A percentile compares a stretch with the other conserved stretches of the same genome.
phyloP scores from a whole-genome alignment of 2,797 vertebrate genomes.

The Gambusia yucatana region DNA sequence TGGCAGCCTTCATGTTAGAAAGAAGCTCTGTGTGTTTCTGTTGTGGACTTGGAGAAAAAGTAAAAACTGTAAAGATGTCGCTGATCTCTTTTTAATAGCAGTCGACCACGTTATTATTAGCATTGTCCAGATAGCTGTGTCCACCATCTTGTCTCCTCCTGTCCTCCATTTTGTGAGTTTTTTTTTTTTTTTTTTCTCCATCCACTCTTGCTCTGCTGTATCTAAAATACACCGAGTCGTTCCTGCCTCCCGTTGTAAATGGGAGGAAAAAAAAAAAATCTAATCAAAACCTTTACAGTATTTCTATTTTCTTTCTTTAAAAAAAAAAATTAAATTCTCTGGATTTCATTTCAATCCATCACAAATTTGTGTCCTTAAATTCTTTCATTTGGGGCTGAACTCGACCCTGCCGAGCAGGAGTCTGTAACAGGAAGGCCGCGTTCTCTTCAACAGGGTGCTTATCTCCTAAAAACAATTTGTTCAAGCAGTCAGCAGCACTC shows the following conservation, averaged over 20 bases:
- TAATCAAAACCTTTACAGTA: background rate
- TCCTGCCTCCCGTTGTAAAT: background rate
- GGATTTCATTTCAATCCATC: constrained; percentile 13
- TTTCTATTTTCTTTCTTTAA: background rate
- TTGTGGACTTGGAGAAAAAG: constrained; percentile 11
- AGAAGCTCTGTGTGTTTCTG: background rate
- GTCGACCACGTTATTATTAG: constrained; percentile 20
- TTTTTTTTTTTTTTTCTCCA: constrained; percentile 41
- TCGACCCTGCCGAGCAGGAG: constrained; percentile 10
- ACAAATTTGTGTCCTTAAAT: background rate
- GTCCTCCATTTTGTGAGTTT: constrained; percentile 86
- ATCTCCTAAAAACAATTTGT: constrained; percentile 48
- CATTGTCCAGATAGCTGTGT: background rate
- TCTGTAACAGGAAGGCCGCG: constrained; percentile 13
- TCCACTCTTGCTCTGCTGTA: constrained; percentile 50
- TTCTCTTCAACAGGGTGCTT: constrained; percentile 45
- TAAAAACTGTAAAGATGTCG: background rate
- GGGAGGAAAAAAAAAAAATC: constrained; percentile 6
- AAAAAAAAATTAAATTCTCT: background rate
- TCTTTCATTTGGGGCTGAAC: constrained; percentile 24
- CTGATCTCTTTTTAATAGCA: background rate
- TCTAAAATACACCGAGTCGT: constrained; percentile 28
- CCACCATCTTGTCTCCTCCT: constrained; percentile 80
- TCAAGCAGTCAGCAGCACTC: constrained; percentile 40
- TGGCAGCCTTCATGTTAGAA: background rate